These are phyloP conservation scores for Caenorhabditis sulstoni DNA, from an alignment of 2,888 invertebrate species.

Conservation along the genomic window DNA sequence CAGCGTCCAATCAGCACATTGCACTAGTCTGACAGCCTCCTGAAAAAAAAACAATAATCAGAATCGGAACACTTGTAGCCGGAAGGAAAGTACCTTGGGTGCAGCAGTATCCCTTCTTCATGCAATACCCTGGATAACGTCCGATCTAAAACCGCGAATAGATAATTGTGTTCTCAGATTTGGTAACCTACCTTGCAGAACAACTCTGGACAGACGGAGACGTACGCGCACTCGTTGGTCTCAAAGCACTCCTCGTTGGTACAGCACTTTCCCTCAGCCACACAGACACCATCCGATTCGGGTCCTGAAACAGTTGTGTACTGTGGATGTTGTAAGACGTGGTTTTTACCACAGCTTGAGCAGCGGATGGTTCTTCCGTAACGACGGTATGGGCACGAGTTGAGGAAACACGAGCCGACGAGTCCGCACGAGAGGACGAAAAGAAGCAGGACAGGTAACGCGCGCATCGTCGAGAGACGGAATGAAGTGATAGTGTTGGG, in stretches of 20 bases:
- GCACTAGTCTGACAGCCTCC: conserved; percentile 59
- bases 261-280: conserved; percentile 69
- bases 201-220: conserved; percentile 56
- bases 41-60: conserved; percentile 25
- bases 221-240: conserved; percentile 57
- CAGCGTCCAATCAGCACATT: conserved; percentile 41
- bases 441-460: conserved; percentile 43
- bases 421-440: conserved; percentile 23
- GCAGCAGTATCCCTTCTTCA: conserved; percentile 63
- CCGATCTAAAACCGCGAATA: conserved; percentile 38
- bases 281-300: conserved; percentile 69
- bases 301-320: conserved; percentile 66
- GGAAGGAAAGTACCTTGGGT: conserved; percentile 54
- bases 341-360: conserved; percentile 70
- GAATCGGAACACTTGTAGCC: too few relatives aligned
- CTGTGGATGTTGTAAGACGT: too few relatives aligned
- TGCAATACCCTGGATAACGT: conserved; percentile 57
- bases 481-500: conserved; percentile 8
- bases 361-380: conserved; percentile 72
- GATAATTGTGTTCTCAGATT: background rate
- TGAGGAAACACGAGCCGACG: conserved; percentile 73
- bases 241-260: conserved; percentile 66
- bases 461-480: conserved; percentile 31
- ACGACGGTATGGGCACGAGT: conserved; percentile 77
- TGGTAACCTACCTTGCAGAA: conserved; percentile 59